Percentiles rank a stretch among this genome's conserved stretches.
These are phyloP conservation scores for Sinelater perroti DNA, from an alignment of 2,888 invertebrate genomes.

Conservation along the genomic window DNA sequence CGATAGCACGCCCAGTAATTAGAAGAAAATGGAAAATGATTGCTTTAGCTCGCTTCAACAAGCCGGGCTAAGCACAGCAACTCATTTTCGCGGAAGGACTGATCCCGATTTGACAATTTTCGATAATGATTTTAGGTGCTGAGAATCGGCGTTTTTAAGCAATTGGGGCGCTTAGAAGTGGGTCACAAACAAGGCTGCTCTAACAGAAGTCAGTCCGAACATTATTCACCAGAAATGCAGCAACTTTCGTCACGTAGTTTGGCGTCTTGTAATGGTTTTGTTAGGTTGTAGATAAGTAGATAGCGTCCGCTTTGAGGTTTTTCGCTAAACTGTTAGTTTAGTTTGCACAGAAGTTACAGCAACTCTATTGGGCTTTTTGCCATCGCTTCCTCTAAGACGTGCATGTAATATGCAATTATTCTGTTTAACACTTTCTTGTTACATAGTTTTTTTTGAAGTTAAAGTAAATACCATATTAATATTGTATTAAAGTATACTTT, in stretches of 20 bases:
- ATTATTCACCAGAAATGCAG: conserved; percentile 14
- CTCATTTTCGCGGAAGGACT: not conserved
- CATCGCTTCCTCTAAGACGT: not conserved
- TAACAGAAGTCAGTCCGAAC: conserved; percentile 4
- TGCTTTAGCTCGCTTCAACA: not conserved
- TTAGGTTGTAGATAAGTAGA: conserved; percentile 3
- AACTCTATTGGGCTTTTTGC: not conserved
- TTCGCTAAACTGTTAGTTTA: not conserved
- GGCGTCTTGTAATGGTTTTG: not conserved
- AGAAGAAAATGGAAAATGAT: conserved; percentile 1
- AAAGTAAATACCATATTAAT: too few relatives aligned
- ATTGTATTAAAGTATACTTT: too few relatives aligned
- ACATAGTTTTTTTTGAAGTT: too few relatives aligned
- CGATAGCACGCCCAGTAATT: too few relatives aligned
- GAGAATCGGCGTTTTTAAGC: conserved; percentile 7
- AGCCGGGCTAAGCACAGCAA: not conserved
- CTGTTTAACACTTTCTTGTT: too few relatives aligned
- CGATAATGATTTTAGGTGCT: conserved; percentile 4
- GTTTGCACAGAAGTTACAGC: not conserved
- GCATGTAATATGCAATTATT: too few relatives aligned
- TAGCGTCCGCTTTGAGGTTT: not conserved
- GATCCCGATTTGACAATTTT: not conserved
- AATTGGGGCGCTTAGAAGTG: conserved; percentile 3
- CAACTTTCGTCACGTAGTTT: conserved; percentile 11
- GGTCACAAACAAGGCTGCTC: conserved; percentile 7